These are phyloP conservation scores for Bradypus variegatus DNA, from an alignment of 2,797 vertebrate genomes.

Conservation along the genomic window DNA sequence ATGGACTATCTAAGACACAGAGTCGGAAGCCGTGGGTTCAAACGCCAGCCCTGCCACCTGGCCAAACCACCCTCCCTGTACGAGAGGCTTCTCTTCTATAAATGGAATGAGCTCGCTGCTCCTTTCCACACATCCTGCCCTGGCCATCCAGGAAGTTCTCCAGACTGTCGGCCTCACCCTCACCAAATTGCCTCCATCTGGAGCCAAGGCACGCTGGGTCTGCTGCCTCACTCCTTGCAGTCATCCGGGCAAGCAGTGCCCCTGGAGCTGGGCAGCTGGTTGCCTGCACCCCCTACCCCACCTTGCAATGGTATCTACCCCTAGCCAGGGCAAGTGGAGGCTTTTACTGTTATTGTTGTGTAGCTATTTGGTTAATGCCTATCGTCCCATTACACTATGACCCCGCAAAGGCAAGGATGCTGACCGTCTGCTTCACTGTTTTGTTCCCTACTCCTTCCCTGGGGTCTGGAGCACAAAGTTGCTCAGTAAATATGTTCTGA, in stretches of 20 bases:
- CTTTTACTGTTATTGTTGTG: fast-evolving
- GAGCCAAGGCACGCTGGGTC: not conserved
- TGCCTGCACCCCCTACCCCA: not conserved
- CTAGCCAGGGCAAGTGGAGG: not conserved
- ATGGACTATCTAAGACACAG: not conserved
- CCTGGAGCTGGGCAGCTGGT: not conserved
- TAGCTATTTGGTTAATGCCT: fast-evolving
- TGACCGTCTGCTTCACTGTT: not conserved
- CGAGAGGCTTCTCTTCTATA: not conserved
- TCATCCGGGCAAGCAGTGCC: fast-evolving
- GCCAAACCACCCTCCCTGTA: not conserved
- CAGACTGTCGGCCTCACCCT: not conserved
- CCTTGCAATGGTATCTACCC: not conserved
- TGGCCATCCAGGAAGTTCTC: not conserved
- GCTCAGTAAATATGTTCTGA: not conserved
- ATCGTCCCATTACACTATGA: too few species aligned
- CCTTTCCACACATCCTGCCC: not conserved
- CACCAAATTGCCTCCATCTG: too few species aligned
- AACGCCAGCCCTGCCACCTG: not conserved
- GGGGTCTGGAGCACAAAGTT: not conserved
- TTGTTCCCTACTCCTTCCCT: not conserved
- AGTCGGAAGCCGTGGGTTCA: not conserved
- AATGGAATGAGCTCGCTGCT: fast-evolving
- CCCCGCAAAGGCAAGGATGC: not conserved
- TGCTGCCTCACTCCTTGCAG: fast-evolving